Conservation (phyloP, 2,797 vertebrate species). For the Tadarida brasiliensis region DNA sequence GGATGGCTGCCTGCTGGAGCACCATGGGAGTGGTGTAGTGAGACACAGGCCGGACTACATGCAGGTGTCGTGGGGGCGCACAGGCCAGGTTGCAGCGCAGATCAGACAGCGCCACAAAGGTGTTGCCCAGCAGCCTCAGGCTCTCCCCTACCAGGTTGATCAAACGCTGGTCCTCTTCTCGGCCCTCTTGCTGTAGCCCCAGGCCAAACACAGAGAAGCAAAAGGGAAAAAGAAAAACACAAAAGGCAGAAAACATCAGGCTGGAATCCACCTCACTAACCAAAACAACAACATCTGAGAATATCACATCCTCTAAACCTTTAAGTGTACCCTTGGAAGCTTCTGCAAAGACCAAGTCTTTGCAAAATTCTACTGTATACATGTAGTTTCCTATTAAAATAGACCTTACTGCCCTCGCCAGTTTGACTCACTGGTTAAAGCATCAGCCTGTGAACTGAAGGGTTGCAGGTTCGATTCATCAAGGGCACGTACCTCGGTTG, state of each 20-base stretch:
- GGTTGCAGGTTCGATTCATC: too few species aligned
- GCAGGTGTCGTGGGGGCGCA: slow-evolving; percentile 92
- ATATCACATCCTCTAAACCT: not conserved
- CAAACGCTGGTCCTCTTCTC: slow-evolving; percentile 93
- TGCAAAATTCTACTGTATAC: not conserved
- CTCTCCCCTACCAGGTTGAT: slow-evolving; percentile 94
- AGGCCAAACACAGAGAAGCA: not conserved
- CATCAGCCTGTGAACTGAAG: too few species aligned
- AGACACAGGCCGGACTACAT: slow-evolving; percentile 94
- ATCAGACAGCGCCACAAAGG: slow-evolving; percentile 94
- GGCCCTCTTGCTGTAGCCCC: slow-evolving; percentile 89
- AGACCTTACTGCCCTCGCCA: too few species aligned
- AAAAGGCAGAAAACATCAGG: not conserved
- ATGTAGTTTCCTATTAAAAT: not conserved
- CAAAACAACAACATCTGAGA: not conserved
- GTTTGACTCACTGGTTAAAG: too few species aligned
- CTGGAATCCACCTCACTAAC: not conserved
- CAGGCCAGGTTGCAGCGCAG: slow-evolving; percentile 94
- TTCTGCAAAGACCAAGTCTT: not conserved
- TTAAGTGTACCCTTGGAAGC: not conserved
- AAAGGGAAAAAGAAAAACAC: not conserved
- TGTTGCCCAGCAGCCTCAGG: slow-evolving; percentile 94
- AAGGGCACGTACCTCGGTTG: too few species aligned
- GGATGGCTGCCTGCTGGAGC: slow-evolving; percentile 92
- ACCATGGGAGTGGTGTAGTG: slow-evolving; percentile 93